These are phyloP conservation scores for Platalea minor DNA, from an alignment of 2,797 vertebrate genomes.

Conservation along the genomic window DNA sequence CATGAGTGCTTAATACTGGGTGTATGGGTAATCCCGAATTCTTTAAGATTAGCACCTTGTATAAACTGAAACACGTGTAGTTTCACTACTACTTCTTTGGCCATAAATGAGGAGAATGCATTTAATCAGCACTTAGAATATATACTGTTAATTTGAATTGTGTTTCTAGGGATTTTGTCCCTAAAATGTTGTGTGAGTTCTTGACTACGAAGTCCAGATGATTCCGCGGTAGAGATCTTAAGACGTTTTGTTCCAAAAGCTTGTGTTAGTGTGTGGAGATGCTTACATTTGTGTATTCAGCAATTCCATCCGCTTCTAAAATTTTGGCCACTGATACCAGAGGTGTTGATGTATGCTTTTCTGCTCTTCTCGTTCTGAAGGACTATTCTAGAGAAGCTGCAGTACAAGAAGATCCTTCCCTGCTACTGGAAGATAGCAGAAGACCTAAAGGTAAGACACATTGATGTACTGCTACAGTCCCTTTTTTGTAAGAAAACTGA, in stretches of 20 bases:
- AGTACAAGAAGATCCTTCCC: slow-evolving; percentile 1
- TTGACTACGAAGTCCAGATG: neutral
- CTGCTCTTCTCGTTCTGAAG: slow-evolving; percentile 26
- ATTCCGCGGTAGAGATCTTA: neutral
- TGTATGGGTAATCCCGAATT: neutral
- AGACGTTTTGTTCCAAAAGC: neutral
- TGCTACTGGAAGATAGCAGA: slow-evolving; percentile 13
- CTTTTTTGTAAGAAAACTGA: neutral
- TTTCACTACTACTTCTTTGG: neutral
- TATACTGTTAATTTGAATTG: neutral
- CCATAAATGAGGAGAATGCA: neutral
- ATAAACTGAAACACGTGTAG: accelerated
- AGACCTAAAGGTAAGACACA: slow-evolving; percentile 58
- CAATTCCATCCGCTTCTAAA: neutral
- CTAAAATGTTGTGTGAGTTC: neutral
- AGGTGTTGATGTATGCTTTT: neutral
- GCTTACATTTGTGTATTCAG: neutral
- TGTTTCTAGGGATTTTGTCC: neutral
- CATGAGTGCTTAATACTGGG: neutral
- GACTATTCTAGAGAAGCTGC: slow-evolving; percentile 22
- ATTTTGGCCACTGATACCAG: neutral
- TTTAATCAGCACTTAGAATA: neutral
- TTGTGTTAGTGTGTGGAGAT: neutral
- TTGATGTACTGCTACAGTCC: neutral
- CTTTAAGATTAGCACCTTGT: neutral